Evolutionary conservation across 2,797 vertebrate species (phyloP).

Genomic region (Rallus crepitans): DNA sequence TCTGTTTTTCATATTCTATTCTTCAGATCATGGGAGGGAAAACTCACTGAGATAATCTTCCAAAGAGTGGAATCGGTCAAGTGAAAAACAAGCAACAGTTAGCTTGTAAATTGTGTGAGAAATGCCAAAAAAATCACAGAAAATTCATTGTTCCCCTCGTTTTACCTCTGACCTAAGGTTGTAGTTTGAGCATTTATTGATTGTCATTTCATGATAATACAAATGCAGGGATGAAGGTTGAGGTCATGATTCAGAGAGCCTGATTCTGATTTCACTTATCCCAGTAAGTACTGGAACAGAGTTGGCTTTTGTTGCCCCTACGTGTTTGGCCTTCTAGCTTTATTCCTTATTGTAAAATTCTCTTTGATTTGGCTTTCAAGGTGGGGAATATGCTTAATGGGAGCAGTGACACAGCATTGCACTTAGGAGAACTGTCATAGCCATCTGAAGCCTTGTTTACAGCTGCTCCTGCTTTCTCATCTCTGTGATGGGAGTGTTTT

Average conservation of each 20-base stretch:
- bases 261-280: neutral
- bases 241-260: neutral
- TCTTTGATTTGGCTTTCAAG: slow-evolving; percentile 39
- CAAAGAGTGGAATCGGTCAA: neutral
- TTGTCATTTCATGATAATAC: neutral
- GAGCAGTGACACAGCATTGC: neutral
- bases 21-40: neutral
- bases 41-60: neutral
- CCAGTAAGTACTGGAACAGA: neutral
- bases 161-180: neutral
- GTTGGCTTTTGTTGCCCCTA: neutral
- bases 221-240: neutral
- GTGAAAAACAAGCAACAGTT: neutral
- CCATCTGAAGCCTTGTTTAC: neutral
- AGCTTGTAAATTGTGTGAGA: neutral
- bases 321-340: neutral
- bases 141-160: neutral
- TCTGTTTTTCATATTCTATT: neutral
- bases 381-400: neutral
- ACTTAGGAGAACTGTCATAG: neutral
- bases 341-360: slow-evolving; percentile 31
- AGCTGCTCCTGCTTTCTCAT: neutral
- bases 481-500: neutral
- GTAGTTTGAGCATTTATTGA: neutral
- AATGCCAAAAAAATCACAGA: neutral